These are phyloP conservation scores for Bufo bufo DNA, from an alignment of 2,113 vertebrate species.

Conservation along the genomic window DNA sequence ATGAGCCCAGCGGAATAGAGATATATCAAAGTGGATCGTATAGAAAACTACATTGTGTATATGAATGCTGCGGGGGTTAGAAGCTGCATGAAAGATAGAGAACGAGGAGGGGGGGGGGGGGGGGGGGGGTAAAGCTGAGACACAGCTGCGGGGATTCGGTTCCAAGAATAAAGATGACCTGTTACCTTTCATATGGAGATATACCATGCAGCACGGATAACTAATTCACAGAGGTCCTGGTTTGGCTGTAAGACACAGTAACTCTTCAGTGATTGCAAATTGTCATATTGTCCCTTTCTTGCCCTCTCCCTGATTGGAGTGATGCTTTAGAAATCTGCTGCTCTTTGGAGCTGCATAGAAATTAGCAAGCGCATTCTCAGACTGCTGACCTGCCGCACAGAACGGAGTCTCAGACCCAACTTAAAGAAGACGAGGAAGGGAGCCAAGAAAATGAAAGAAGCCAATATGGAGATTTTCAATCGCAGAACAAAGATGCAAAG, in stretches of 20 bases:
- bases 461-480: conserved; percentile 39
- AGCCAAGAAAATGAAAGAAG: conserved; percentile 23
- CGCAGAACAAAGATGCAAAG: conserved; percentile 33
- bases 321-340: conserved; percentile 34
- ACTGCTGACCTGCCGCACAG: conserved; percentile 9
- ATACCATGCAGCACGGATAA: conserved; percentile 22
- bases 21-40: conserved; percentile 35
- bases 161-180: conserved; percentile 49
- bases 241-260: conserved; percentile 46
- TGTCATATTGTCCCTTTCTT: conserved; percentile 49
- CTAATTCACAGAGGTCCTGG: conserved; percentile 21
- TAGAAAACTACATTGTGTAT: neutral
- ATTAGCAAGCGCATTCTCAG: conserved; percentile 20
- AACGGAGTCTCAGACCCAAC: conserved; percentile 1
- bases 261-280: conserved; percentile 39
- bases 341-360: conserved; percentile 6
- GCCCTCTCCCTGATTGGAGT: conserved; percentile 35
- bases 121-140: neutral
- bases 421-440: conserved; percentile 15
- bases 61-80: conserved; percentile 23
- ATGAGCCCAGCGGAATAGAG: conserved; percentile 10
- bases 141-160: conserved; percentile 32
- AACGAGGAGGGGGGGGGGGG: neutral
- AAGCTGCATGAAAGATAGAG: conserved; percentile 21
- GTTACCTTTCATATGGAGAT: conserved; percentile 48